A percentile compares a stretch with the other conserved stretches of the same genome.
Conservation (phyloP, 2,113 vertebrate genomes). For the Psammodynastes pulverulentus region DNA sequence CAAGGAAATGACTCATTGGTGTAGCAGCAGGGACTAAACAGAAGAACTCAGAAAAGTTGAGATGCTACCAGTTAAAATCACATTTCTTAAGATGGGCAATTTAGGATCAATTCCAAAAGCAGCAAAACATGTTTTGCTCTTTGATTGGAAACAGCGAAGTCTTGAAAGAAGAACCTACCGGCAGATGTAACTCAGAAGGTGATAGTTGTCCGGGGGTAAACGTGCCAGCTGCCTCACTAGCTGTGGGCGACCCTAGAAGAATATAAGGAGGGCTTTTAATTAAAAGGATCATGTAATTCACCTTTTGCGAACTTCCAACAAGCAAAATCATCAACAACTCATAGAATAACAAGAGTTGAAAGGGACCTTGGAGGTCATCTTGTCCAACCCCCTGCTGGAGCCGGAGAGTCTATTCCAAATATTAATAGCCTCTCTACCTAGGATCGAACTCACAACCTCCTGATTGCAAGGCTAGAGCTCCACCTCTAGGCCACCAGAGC, state of each 20-base stretch:
- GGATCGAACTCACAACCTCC: no score
- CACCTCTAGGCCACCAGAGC: no score
- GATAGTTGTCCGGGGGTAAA: conserved; percentile 88
- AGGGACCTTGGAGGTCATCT: no score
- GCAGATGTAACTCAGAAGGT: conserved; percentile 92
- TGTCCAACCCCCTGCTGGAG: no score
- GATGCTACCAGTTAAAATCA: not conserved
- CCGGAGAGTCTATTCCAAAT: no score
- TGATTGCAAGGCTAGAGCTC: no score
- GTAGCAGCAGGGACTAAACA: not conserved
- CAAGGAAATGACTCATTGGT: not conserved
- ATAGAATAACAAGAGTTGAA: no score
- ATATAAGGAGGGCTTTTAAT: not conserved
- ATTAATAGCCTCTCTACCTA: no score
- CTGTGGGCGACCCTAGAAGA: conserved; percentile 77
- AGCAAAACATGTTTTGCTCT: not conserved
- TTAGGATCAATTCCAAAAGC: not conserved
- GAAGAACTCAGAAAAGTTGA: not conserved
- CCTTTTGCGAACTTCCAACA: not conserved
- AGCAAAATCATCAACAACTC: no score
- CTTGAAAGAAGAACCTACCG: conserved; percentile 71
- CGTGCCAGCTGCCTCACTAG: conserved; percentile 82
- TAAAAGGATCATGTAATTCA: not conserved
- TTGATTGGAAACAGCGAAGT: accelerated
- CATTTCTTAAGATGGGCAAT: not conserved